Conservation (phyloP, 2,888 invertebrate species). For the Platycnemis pennipes region DNA sequence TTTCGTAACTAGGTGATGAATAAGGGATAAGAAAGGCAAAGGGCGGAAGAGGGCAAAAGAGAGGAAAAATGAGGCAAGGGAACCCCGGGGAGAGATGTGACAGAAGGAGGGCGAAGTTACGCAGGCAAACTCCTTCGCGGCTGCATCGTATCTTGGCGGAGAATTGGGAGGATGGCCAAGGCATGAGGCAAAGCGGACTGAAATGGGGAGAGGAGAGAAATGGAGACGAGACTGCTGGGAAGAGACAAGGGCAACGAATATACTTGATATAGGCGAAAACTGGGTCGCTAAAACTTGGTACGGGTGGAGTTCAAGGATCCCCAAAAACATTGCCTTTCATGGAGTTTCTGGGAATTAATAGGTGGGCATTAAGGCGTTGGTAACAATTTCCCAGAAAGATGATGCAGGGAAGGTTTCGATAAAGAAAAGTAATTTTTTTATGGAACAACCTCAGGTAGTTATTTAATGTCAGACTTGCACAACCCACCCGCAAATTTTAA, state of each 20-base stretch:
- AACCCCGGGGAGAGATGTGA: background rate
- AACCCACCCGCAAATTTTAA: too few relatives aligned
- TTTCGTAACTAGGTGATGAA: constrained; percentile 47
- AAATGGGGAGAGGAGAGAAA: background rate
- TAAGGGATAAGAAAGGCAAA: constrained; percentile 45
- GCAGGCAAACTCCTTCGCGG: background rate
- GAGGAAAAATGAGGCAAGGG: background rate
- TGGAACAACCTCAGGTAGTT: too few relatives aligned
- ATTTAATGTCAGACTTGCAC: too few relatives aligned
- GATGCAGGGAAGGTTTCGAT: background rate
- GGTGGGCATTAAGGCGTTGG: background rate
- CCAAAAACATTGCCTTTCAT: background rate
- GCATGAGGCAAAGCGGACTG: background rate
- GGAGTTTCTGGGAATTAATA: background rate
- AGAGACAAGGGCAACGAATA: constrained; percentile 41
- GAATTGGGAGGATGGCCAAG: too few relatives aligned
- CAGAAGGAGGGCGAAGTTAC: background rate
- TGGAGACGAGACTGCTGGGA: background rate
- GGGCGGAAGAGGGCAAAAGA: background rate
- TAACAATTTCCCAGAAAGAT: background rate
- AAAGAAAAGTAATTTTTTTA: background rate
- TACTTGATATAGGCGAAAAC: constrained; percentile 25
- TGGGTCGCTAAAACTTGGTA: constrained; percentile 28
- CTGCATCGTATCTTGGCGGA: background rate
- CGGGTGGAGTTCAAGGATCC: background rate